Conservation (phyloP, 2,888 invertebrate genomes). For the Synanthedon andrenaeformis region DNA sequence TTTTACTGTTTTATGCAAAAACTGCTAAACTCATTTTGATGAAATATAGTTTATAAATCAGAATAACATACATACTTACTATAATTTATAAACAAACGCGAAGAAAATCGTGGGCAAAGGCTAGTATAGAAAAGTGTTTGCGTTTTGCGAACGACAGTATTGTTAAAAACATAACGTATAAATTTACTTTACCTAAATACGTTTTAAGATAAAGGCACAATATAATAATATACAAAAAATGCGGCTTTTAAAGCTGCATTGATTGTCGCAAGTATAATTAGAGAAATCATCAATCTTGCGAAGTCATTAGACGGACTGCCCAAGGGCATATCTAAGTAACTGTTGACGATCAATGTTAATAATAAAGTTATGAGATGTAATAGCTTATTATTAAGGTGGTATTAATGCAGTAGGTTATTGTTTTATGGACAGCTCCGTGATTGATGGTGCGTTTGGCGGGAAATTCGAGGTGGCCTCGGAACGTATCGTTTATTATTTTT, state of each 20-base stretch:
- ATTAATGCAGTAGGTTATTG: conserved; percentile 58
- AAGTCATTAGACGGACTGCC: conserved; percentile 52
- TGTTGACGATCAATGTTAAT: conserved; percentile 54
- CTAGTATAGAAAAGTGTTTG: no score
- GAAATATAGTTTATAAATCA: no score
- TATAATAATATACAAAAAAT: conserved; percentile 27
- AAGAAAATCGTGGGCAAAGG: no score
- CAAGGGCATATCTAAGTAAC: conserved; percentile 60
- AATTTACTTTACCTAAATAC: no score
- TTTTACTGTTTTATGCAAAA: no score
- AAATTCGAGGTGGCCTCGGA: conserved; percentile 6
- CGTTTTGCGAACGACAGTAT: no score
- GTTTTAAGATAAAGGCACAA: no score
- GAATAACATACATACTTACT: no score
- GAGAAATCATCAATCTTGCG: conserved; percentile 60
- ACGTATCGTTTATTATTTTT: no score
- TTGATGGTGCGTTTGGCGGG: conserved; percentile 43
- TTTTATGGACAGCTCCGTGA: conserved; percentile 58
- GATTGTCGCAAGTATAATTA: conserved; percentile 64
- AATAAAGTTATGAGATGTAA: conserved; percentile 47
- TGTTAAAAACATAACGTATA: no score
- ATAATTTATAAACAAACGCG: no score
- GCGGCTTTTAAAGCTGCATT: conserved; percentile 38
- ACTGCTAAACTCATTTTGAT: no score
- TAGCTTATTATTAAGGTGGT: conserved; percentile 53